Evolutionary conservation across 1,140 invertebrate species (phyloP).

Genomic region (Drosophila trapezifrons): DNA sequence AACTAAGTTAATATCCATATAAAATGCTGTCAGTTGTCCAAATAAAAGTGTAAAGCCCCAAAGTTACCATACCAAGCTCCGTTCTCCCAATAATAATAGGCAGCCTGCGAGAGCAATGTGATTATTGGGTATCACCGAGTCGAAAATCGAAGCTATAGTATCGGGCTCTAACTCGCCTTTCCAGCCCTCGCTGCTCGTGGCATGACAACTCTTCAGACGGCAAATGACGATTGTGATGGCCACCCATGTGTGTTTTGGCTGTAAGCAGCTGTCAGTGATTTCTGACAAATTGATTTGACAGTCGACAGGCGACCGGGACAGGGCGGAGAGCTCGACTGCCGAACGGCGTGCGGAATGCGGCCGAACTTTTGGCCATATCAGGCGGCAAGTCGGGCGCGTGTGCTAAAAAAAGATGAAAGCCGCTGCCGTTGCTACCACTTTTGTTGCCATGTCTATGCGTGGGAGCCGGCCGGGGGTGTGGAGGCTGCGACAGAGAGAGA

Average conservation of each 20-base stretch:
- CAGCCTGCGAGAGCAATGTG: background rate
- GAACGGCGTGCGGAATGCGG: slow-evolving; percentile 15
- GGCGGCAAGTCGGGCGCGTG: slow-evolving; percentile 66
- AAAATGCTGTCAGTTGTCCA: background rate
- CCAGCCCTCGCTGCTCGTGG: slow-evolving; percentile 42
- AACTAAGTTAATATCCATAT: too few species aligned
- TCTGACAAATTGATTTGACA: slow-evolving; percentile 83
- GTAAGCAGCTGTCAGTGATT: slow-evolving; percentile 82
- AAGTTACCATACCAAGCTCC: background rate
- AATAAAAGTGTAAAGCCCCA: background rate
- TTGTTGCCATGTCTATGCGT: slow-evolving; percentile 70
- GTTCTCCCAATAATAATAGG: background rate
- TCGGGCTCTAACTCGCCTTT: slow-evolving; percentile 14
- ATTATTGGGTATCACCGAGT: slow-evolving; percentile 25
- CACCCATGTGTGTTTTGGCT: slow-evolving; percentile 66
- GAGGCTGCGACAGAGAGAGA: slow-evolving; percentile 23
- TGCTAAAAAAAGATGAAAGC: slow-evolving; percentile 70
- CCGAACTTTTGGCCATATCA: slow-evolving; percentile 26
- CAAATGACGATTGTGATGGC: slow-evolving; percentile 46
- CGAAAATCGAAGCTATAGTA: slow-evolving; percentile 3
- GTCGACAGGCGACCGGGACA: slow-evolving; percentile 67
- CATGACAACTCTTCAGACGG: slow-evolving; percentile 72
- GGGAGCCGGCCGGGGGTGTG: background rate
- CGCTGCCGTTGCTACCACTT: slow-evolving; percentile 45
- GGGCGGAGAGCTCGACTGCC: background rate